Conservation (phyloP, 1,140 invertebrate species). For the Steinernema khuongi region DNA sequence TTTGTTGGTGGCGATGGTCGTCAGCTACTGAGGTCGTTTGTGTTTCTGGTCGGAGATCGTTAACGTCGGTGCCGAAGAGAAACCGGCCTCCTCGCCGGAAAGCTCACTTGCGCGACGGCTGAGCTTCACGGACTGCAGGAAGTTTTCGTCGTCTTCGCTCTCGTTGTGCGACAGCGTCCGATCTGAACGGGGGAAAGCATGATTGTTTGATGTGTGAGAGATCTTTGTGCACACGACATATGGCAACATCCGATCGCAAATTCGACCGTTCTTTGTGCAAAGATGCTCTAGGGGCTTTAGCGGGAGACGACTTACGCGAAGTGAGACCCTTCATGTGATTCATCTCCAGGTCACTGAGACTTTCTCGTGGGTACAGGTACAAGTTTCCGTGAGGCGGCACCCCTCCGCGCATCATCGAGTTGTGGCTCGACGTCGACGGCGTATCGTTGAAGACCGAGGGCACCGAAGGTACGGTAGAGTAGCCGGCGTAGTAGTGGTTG, state of each 20-base stretch:
- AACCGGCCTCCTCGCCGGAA: slow-evolving; percentile 8
- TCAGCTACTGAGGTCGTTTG: background rate
- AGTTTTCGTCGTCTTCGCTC: slow-evolving; percentile 11
- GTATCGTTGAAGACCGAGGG: background rate
- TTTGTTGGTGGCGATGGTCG: background rate
- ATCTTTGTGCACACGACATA: background rate
- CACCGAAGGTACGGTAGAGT: background rate
- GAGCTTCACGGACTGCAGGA: background rate
- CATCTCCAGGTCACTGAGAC: background rate
- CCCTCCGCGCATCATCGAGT: background rate
- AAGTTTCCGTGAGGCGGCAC: background rate
- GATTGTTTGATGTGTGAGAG: background rate
- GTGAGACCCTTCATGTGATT: background rate
- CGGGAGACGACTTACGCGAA: background rate
- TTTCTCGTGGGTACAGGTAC: background rate
- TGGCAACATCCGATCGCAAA: too few relatives aligned
- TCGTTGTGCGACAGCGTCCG: background rate
- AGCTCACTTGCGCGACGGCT: background rate
- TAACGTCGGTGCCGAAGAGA: slow-evolving; percentile 3
- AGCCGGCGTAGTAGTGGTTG: background rate
- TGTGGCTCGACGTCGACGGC: slow-evolving; percentile 1
- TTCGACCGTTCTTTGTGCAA: too few relatives aligned
- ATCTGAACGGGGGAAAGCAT: background rate
- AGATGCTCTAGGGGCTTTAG: background rate
- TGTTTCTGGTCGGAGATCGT: slow-evolving; percentile 14